These are phyloP conservation scores for Artemisiospiza belli DNA, from an alignment of 2,113 vertebrate species.

Conservation along the genomic window DNA sequence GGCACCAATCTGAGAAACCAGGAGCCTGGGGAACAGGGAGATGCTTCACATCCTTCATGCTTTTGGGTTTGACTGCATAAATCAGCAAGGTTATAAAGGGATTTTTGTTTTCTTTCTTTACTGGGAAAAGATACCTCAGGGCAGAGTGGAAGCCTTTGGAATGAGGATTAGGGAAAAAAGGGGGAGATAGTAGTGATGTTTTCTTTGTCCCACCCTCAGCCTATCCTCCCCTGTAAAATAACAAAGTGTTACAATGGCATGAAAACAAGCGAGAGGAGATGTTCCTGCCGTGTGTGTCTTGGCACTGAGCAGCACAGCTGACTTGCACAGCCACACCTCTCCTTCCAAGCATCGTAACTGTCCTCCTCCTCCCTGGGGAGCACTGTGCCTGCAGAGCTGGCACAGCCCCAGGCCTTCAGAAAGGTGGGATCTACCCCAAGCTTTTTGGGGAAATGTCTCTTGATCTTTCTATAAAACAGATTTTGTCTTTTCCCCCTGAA, in stretches of 20 bases:
- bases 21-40: not conserved
- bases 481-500: not conserved
- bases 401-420: fast-evolving
- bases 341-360: constrained; percentile 8
- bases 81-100: not conserved
- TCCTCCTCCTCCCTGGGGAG: not conserved
- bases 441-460: not conserved
- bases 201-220: constrained; percentile 5
- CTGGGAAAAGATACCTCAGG: not conserved
- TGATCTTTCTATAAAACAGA: not conserved
- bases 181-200: not conserved
- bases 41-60: not conserved
- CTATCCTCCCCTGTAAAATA: constrained; percentile 7
- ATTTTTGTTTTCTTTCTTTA: not conserved
- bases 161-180: not conserved
- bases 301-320: not conserved
- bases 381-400: not conserved
- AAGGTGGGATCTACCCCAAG: not conserved
- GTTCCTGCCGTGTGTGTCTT: constrained; percentile 30
- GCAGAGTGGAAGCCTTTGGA: not conserved
- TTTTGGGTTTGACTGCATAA: not conserved
- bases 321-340: not conserved
- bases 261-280: not conserved
- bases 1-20: not conserved
- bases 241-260: not conserved